Evolutionary conservation across 2,888 invertebrate genomes (phyloP).

Genomic region (Anoncus sp.): DNA sequence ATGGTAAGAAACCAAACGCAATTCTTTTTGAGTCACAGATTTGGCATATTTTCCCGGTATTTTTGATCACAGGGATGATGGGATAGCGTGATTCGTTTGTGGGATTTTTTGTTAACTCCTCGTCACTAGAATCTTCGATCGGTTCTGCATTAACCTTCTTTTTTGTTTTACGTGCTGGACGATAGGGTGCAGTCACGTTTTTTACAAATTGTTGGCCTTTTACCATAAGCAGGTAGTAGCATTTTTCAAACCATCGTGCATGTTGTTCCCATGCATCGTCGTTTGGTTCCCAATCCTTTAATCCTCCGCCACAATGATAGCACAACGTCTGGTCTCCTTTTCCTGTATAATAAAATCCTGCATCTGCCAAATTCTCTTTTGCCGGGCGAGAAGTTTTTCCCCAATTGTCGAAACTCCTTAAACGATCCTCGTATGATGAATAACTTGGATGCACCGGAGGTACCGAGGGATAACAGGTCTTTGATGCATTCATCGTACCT

Average conservation of each 20-base stretch:
- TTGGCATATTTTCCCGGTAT: too few species aligned
- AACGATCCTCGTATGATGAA: constrained; percentile 88
- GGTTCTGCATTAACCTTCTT: too few species aligned
- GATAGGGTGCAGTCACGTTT: constrained; percentile 85
- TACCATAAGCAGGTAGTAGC: constrained; percentile 91
- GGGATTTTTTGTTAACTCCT: too few species aligned
- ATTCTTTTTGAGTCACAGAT: too few species aligned
- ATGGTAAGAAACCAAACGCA: too few species aligned
- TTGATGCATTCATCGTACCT: too few species aligned
- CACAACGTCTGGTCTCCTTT: constrained; percentile 95
- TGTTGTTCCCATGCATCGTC: constrained; percentile 98
- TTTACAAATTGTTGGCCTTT: constrained; percentile 93
- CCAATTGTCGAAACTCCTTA: constrained; percentile 91
- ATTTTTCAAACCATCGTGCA: constrained; percentile 95
- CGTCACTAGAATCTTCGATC: too few species aligned
- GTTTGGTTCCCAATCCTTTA: constrained; percentile 96
- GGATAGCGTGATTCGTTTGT: too few species aligned
- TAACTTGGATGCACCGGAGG: constrained; percentile 86
- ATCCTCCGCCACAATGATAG: constrained; percentile 96
- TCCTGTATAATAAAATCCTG: constrained; percentile 97
- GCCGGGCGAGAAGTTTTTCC: constrained; percentile 92
- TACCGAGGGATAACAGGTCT: too few species aligned
- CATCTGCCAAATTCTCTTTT: constrained; percentile 92
- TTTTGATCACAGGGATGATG: too few species aligned
- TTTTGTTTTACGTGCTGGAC: too few species aligned